Evolutionary conservation across 2,888 invertebrate genomes (phyloP).

Genomic region (Chloroclystis v-ata): DNA sequence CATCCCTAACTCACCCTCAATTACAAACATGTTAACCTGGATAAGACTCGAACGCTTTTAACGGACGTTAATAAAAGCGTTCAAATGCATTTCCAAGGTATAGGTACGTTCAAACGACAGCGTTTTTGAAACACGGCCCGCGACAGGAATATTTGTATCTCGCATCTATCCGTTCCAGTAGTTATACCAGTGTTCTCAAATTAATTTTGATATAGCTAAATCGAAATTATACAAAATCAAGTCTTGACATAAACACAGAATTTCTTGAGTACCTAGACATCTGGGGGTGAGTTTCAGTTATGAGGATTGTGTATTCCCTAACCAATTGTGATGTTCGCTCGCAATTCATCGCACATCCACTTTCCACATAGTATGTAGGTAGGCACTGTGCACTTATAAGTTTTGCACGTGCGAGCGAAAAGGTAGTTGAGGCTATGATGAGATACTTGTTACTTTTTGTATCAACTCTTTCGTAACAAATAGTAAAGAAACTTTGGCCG

Average conservation of each 20-base stretch:
- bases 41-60: too few species aligned
- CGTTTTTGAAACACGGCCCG: too few species aligned
- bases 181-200: too few species aligned
- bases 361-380: constrained; percentile 15
- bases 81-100: too few species aligned
- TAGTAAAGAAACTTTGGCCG: not conserved
- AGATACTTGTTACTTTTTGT: constrained; percentile 16
- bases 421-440: constrained; percentile 3
- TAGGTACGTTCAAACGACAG: too few species aligned
- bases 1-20: not conserved
- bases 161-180: too few species aligned
- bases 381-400: constrained; percentile 5
- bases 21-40: not conserved
- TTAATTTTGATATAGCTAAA: too few species aligned
- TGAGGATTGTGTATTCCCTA: not conserved
- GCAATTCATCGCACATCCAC: constrained; percentile 28
- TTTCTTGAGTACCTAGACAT: too few species aligned
- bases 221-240: too few species aligned
- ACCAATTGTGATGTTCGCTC: constrained; percentile 21
- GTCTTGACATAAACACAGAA: too few species aligned
- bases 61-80: too few species aligned
- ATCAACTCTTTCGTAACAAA: not conserved
- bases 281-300: not conserved
- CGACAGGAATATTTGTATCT: too few species aligned
- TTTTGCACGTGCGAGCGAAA: constrained; percentile 12